Evolutionary conservation across 2,888 invertebrate species (phyloP).

Genomic region (Mimachlamys varia): DNA sequence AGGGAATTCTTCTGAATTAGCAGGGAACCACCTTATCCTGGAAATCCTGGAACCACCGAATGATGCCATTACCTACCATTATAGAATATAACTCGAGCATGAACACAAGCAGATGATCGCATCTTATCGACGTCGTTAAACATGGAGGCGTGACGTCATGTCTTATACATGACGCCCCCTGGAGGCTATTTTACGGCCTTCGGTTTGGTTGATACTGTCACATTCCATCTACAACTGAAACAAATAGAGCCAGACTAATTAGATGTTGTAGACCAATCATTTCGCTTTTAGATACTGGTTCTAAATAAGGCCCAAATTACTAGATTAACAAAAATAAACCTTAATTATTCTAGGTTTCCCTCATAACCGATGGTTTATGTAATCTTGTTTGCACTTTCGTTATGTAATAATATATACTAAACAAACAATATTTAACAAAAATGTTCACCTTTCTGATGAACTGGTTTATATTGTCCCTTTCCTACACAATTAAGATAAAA

Average conservation of each 20-base stretch:
- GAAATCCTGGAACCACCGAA: background rate
- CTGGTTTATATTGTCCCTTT: no score
- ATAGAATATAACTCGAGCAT: background rate
- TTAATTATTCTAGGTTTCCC: background rate
- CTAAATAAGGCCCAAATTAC: background rate
- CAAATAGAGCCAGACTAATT: background rate
- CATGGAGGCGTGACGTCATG: background rate
- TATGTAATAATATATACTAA: no score
- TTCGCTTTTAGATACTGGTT: background rate
- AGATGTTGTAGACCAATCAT: background rate
- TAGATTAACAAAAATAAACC: background rate
- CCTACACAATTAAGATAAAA: no score
- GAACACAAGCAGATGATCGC: background rate
- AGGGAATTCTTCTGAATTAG: background rate
- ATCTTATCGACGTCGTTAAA: background rate
- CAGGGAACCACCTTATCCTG: background rate
- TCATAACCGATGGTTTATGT: background rate
- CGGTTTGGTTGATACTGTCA: background rate
- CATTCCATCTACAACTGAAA: background rate
- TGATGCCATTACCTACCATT: background rate
- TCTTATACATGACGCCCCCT: background rate
- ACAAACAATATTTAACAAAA: no score
- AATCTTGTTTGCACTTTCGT: background rate
- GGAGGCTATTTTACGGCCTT: background rate
- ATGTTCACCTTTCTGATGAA: no score